A percentile compares a stretch with the other conserved stretches of the same genome.
Conservation (phyloP, 2,113 vertebrate species). For the Triplophysa tibetana region DNA sequence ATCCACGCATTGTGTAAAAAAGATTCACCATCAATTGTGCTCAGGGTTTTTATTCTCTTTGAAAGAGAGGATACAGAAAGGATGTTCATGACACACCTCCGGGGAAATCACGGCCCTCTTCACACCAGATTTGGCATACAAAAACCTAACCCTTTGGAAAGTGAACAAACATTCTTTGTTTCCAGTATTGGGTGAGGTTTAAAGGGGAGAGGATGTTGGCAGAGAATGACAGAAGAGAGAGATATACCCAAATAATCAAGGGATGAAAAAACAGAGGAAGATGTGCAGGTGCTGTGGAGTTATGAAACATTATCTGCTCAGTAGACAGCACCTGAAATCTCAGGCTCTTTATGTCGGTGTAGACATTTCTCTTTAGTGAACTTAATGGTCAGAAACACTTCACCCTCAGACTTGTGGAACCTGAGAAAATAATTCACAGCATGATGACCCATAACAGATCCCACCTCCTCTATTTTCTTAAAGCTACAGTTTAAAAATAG, state of each 20-base stretch:
- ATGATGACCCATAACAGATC: neutral
- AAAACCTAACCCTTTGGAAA: neutral
- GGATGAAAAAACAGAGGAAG: neutral
- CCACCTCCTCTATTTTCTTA: conserved; percentile 1
- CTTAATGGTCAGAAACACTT: conserved; percentile 9
- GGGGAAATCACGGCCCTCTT: conserved; percentile 11
- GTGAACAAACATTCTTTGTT: conserved; percentile 21
- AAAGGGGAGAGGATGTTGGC: neutral
- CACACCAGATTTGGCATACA: conserved; percentile 16
- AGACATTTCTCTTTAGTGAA: neutral
- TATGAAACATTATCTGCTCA: conserved; percentile 19
- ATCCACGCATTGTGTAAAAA: neutral
- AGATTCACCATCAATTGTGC: neutral
- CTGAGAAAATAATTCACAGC: conserved; percentile 1
- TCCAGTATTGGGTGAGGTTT: conserved; percentile 8
- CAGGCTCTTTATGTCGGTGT: neutral
- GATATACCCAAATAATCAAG: neutral
- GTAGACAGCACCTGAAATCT: conserved; percentile 23
- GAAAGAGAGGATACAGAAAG: neutral
- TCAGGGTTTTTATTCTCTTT: conserved; percentile 8
- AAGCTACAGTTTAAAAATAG: neutral
- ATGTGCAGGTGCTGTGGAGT: conserved; percentile 8
- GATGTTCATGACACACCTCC: conserved; percentile 23
- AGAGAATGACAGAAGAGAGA: neutral
- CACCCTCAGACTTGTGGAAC: conserved; percentile 15